Base-by-base conservation (phyloP, 35 echinoderm and acorn worm species). In the Lytechinus variegatus region DNA sequence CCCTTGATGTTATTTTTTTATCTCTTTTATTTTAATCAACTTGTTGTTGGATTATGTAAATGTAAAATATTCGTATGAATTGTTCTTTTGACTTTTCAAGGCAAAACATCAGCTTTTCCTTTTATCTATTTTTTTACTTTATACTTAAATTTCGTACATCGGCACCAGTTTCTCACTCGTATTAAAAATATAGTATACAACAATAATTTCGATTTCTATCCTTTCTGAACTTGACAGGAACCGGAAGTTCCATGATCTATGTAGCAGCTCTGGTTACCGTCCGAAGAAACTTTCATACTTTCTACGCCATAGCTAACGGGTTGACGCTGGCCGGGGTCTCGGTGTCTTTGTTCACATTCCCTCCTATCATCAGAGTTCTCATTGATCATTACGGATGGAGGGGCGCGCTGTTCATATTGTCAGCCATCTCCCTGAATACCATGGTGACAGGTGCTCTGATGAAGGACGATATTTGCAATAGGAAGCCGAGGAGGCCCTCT, bases 371-470 rank as follows among this genome's bases (percentile, higher is more conserved):
- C 28, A 33, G 92, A 10, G 92, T 93, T 27, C 92, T 93, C 24
- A 93, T 93, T 10, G 27, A 93, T 27, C 10, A 93, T 27, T 93
- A 56, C 55, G 92, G 92, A 12, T 93, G 92, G 92, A 54, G 92
- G n/a, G 92, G 92, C 13, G 92, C 92, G 3, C 21, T 93, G 53
- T 54, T 9, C 92, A 93, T 93, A 16, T 10, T 93, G 57, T 93
- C 92, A 8, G 92, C 92, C 14, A 93, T 93, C n/a, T 93, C 92
- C 8, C 52, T 93, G 13, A 93, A 93, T 54, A 44, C 92, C 13
- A 57, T 93, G 52, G 92, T 93, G 10, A 93, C 92, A 54, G 92
- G 92, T 10, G 92, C 92, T 93, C 54, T 93, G 27, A 93, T 93
- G 92, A 93, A 57, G 57, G 92, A 54, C 11, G 54, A 54, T 4